phyloP scores from a whole-genome alignment of 2,113 vertebrate species.

The Paralichthys olivaceus region DNA sequence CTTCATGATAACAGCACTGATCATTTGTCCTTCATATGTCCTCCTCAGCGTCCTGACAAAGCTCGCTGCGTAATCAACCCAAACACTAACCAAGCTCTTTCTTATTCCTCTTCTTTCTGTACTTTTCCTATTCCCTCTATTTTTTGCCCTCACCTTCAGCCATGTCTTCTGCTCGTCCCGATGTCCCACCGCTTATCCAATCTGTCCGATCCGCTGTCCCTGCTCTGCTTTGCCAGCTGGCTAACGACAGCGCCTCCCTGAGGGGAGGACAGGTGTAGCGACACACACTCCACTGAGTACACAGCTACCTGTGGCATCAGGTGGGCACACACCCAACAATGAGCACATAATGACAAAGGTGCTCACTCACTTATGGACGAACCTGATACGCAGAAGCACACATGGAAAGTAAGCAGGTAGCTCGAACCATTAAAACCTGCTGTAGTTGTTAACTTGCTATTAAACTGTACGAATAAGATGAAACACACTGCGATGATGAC shows the following conservation, averaged over 20 bases:
- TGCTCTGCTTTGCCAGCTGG: constrained; percentile 76
- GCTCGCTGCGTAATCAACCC: constrained; percentile 11
- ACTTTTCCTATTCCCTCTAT: constrained; percentile 61
- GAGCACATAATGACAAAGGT: background rate
- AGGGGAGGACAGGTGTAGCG: constrained; percentile 79
- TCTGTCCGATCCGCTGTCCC: constrained; percentile 75
- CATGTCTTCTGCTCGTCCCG: constrained; percentile 61
- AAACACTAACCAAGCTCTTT: background rate
- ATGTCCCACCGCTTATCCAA: constrained; percentile 74
- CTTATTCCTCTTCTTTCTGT: constrained; percentile 31
- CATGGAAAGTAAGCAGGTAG: background rate
- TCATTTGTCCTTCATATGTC: constrained; percentile 11
- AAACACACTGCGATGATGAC: constrained; percentile 22
- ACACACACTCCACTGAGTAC: constrained; percentile 74
- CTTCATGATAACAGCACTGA: background rate
- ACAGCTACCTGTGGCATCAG: constrained; percentile 76
- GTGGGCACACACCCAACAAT: constrained; percentile 40
- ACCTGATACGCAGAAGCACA: background rate
- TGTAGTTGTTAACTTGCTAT: background rate
- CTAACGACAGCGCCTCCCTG: constrained; percentile 72
- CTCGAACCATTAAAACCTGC: background rate
- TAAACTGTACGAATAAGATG: background rate
- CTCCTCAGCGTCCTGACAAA: constrained; percentile 14
- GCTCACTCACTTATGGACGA: background rate
- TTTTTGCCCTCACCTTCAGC: constrained; percentile 74